These are phyloP conservation scores for Caranx melampygus DNA, from an alignment of 2,113 vertebrate genomes.

Conservation along the genomic window DNA sequence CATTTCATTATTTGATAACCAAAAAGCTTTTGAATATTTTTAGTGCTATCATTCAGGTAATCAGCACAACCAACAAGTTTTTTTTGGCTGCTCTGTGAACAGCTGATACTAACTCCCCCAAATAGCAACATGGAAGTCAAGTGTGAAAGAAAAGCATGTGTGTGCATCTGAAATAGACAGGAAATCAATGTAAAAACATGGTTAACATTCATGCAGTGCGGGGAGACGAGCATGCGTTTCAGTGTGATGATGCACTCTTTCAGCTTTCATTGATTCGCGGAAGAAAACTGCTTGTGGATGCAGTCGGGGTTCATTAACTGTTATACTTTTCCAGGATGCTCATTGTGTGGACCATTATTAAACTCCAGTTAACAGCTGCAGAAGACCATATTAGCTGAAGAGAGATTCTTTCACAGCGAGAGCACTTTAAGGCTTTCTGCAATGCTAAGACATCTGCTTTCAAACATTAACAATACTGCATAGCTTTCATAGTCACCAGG, in stretches of 20 bases:
- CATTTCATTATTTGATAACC: slow-evolving; percentile 51
- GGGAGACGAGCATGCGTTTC: slow-evolving; percentile 43
- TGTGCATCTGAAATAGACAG: slow-evolving; percentile 25
- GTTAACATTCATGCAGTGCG: slow-evolving; percentile 54
- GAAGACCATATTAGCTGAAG: slow-evolving; percentile 60
- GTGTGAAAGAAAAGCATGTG: slow-evolving; percentile 37
- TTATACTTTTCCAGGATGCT: slow-evolving; percentile 63
- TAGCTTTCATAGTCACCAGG: slow-evolving; percentile 52
- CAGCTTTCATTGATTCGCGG: slow-evolving; percentile 63
- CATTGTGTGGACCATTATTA: slow-evolving; percentile 73
- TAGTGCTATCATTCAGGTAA: slow-evolving; percentile 39
- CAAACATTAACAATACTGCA: slow-evolving; percentile 67
- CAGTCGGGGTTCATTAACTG: slow-evolving; percentile 74
- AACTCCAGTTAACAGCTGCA: slow-evolving; percentile 76
- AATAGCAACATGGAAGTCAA: slow-evolving; percentile 44
- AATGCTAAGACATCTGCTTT: slow-evolving; percentile 74
- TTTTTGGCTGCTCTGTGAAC: slow-evolving; percentile 13
- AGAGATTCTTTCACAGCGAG: slow-evolving; percentile 67
- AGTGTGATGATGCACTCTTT: slow-evolving; percentile 51
- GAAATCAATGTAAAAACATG: slow-evolving; percentile 32
- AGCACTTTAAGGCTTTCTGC: slow-evolving; percentile 53
- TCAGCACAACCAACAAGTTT: slow-evolving; percentile 18
- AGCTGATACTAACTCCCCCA: slow-evolving; percentile 4
- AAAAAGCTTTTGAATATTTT: slow-evolving; percentile 26
- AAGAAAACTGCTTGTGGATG: slow-evolving; percentile 65